These are phyloP conservation scores for Crocuta crocuta DNA, from an alignment of 2,113 vertebrate species.

Conservation along the genomic window DNA sequence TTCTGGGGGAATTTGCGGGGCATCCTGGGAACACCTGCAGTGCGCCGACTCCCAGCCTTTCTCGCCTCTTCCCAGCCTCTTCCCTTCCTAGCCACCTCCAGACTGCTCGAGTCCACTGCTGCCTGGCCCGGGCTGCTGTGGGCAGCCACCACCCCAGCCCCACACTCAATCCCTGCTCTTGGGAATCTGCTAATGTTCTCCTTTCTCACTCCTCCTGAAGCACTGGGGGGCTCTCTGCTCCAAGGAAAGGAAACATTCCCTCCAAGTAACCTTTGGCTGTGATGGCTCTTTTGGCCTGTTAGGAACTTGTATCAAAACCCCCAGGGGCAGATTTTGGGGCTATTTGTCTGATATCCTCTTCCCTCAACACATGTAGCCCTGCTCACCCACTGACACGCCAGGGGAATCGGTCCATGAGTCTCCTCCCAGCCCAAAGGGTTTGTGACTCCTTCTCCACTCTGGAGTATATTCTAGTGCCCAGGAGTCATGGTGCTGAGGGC, in stretches of 20 bases:
- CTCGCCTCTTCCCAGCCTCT: too few relatives aligned
- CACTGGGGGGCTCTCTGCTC: neutral
- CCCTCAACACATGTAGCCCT: neutral
- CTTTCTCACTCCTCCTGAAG: neutral
- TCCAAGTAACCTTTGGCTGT: too few relatives aligned
- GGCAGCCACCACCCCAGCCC: fast-evolving
- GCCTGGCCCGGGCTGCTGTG: neutral
- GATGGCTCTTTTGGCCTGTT: neutral
- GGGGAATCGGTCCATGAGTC: too few relatives aligned
- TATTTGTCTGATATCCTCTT: neutral
- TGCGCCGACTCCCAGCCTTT: neutral
- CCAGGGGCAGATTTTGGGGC: neutral
- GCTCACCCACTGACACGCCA: neutral
- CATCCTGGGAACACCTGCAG: neutral
- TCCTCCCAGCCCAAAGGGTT: neutral
- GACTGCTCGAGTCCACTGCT: neutral
- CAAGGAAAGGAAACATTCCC: neutral
- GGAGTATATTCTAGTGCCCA: neutral
- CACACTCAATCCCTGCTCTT: neutral
- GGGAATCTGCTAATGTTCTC: neutral
- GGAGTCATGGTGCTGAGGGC: neutral
- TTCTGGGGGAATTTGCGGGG: neutral
- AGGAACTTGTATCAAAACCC: neutral
- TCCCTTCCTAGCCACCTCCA: too few relatives aligned
- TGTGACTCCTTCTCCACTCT: neutral